A percentile compares a stretch with the other conserved stretches of the same genome.
Evolutionary conservation across 2,888 invertebrate species (phyloP).

Genomic region (Sisyra nigra): DNA sequence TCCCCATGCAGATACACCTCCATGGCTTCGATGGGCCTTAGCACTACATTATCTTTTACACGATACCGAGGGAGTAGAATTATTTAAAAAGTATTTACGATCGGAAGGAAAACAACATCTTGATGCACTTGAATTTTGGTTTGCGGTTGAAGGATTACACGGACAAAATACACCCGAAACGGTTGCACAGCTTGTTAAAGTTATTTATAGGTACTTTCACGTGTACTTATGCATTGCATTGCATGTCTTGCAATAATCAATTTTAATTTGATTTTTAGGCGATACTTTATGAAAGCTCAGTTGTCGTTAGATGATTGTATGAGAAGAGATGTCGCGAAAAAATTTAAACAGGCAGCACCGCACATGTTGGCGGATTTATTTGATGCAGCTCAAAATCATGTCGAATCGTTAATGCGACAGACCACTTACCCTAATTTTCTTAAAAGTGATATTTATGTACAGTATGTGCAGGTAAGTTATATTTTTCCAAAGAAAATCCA

Average conservation of each 20-base stretch:
- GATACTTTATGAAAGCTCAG: constrained; percentile 65
- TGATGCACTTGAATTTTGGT: constrained; percentile 81
- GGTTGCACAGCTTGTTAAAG: constrained; percentile 60
- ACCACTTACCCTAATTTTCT: constrained; percentile 87
- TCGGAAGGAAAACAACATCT: constrained; percentile 63
- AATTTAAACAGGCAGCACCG: constrained; percentile 51
- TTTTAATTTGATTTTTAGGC: constrained; percentile 19
- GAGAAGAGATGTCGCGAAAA: constrained; percentile 57
- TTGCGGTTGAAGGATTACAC: constrained; percentile 78
- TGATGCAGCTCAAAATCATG: constrained; percentile 48
- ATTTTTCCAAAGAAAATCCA: constrained; percentile 16
- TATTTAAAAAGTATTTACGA: constrained; percentile 71
- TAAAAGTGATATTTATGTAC: constrained; percentile 80
- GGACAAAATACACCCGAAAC: constrained; percentile 59
- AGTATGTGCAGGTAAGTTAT: constrained; percentile 59
- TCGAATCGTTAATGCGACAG: constrained; percentile 69
- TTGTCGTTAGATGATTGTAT: constrained; percentile 71
- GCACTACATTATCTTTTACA: constrained; percentile 69
- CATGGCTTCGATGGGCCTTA: constrained; percentile 79
- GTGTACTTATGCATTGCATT: no score
- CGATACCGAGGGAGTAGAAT: constrained; percentile 77
- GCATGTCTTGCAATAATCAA: neutral
- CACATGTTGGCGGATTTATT: constrained; percentile 57
- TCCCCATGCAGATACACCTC: constrained; percentile 30
- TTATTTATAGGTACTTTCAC: constrained; percentile 62